Evolutionary conservation across 2,113 vertebrate species (phyloP).

Genomic region (Gorsachius goisagi): DNA sequence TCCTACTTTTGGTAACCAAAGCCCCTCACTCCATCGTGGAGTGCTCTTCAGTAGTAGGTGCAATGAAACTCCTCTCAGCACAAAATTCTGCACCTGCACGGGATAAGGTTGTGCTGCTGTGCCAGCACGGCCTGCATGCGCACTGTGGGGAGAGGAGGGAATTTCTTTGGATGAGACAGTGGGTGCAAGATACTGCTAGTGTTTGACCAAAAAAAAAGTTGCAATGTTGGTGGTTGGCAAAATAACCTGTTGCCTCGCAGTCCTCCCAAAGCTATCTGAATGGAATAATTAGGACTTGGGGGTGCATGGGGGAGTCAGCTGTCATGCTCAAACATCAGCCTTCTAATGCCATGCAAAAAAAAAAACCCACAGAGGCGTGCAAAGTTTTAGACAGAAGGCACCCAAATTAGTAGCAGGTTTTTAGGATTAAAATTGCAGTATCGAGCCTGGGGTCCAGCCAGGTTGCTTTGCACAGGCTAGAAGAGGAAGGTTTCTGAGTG

Average conservation of each 20-base stretch:
- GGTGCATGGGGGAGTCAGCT: not conserved
- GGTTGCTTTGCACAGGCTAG: not conserved
- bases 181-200: not conserved
- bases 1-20: not conserved
- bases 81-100: not conserved
- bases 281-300: not conserved
- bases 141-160: not conserved
- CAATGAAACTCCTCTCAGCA: not conserved
- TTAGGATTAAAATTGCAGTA: not conserved
- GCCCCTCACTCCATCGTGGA: not conserved
- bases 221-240: not conserved
- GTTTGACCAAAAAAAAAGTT: not conserved
- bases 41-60: not conserved
- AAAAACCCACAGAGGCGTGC: not conserved
- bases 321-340: not conserved
- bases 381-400: not conserved
- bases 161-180: not conserved
- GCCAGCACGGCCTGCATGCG: accelerated
- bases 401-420: not conserved
- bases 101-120: not conserved
- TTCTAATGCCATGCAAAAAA: not conserved
- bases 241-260: not conserved
- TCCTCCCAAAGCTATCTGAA: not conserved
- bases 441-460: not conserved
- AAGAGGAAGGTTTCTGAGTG: not conserved